Evolutionary conservation across 2,113 vertebrate genomes (phyloP), one percentile per base, ranked within the genome.

Genomic region (Pardalotus punctatus): DNA sequence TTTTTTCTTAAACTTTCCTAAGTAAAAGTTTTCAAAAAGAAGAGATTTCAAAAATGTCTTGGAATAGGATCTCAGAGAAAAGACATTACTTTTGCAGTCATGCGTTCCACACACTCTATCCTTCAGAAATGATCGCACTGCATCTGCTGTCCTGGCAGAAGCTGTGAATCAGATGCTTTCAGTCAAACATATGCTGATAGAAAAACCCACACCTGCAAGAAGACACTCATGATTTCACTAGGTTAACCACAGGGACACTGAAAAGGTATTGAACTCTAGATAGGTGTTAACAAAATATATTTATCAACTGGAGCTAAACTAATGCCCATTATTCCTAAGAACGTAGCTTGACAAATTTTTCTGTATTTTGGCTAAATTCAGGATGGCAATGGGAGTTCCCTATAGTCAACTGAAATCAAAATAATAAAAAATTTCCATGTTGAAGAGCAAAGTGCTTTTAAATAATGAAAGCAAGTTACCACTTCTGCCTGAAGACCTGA

Each of bases 71-170:
- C 38, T 92, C 42, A 73, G 62, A 80, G 23, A 40, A 80, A 87
- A 79, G n/a, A 57, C 92, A 28, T 77, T 90, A 80, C 79, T 94
- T 96, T 69, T 86, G n/a, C 76, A 93, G 67, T 54, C 85, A 86
- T 86, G 71, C 77, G 71, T 77, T 93, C 19, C 58, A 79, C 70
- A 60, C 38, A 20, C 36, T 48, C 10, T 33, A 88, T 73, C 74
- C 31, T 47, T 90, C 50, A 61, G 51, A 86, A 93, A 92, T 83
- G 71, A 86, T 94, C 2, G 12, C 58, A 62, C 40, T 82, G 71
- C 85, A 95, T 90, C 88, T 96, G 94, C 79, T 86, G 66, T 90
- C 71, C 88, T 94, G 95, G 88, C 88, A 94, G 62, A 82, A 71
- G 35, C 67, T 94, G 53, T 17, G 50, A 73, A 86, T 94, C 90